Evolutionary conservation across 2,797 vertebrate species (phyloP), one percentile per base, ranked within the genome.

Genomic region (Perdix hodgsoniae): DNA sequence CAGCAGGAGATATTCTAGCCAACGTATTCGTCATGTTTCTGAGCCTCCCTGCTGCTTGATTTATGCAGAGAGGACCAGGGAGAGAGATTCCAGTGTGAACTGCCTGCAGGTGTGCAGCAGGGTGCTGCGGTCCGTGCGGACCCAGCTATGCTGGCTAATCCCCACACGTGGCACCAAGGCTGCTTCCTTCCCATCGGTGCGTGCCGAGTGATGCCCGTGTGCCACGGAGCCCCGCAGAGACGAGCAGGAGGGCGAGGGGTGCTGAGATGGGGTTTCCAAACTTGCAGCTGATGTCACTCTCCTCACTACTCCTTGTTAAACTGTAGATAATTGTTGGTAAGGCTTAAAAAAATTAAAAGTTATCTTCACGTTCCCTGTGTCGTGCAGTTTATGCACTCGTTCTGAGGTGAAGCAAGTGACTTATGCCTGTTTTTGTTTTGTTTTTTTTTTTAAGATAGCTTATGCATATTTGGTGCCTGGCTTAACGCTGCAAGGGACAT

Each of bases 11-110:
- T 93, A 86, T 94, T 97, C 97, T 42, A 96, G 96, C 96, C 96
- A 97, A 97, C 26, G 70, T 72, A 93, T 97, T 96, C 95, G 96
- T 97, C 97, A 98, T 98, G 80, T 96, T 97, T 95, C 96, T 83
- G 73, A 97, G 90, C 96, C 94, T 93, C 95, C 97, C 96, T 88
- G 96, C 97, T 91, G 97, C 85, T 97, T 97, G 97, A 98, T 97
- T 97, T 97, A 98, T 79, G 59, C 91, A 10, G 54, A 80, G 80
- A 63, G 85, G 87, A 17, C 87, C 39, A 56, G 54, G 61, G 83
- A 89, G 74, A 57, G 72, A 78, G 86, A 63, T 92, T 92, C 44
- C 77, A 75, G 83, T 22, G 63, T 66, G 92, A 80, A 84, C 72
- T 56, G 40, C 74, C 81, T 80, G 80, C 74, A 73, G 84, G 80